phyloP scores from a whole-genome alignment of 2,888 invertebrate species.

The Molanna angustata region DNA sequence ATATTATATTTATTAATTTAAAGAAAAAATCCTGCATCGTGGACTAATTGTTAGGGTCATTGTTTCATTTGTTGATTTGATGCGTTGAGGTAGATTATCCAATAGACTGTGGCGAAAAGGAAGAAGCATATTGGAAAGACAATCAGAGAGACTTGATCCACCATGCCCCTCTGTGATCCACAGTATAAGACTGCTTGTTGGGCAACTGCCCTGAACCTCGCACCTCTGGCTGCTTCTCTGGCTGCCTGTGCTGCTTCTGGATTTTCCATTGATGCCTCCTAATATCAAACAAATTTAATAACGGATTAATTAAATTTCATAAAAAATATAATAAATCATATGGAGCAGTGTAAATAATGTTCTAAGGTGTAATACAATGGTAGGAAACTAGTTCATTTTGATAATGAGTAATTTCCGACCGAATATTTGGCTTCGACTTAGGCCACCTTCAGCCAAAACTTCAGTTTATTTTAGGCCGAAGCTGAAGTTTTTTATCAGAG shows the following conservation, averaged over 20 bases:
- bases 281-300: too few species aligned
- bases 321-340: too few species aligned
- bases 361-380: too few species aligned
- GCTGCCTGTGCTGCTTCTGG: conserved; percentile 27
- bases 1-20: too few species aligned
- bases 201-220: conserved; percentile 44
- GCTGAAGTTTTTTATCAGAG: too few species aligned
- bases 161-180: conserved; percentile 59
- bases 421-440: too few species aligned
- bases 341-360: too few species aligned
- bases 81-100: conserved; percentile 61
- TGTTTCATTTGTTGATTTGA: conserved; percentile 39
- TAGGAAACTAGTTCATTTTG: too few species aligned
- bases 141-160: conserved; percentile 60
- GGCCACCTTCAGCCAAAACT: too few species aligned
- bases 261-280: conserved; percentile 27
- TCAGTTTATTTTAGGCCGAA: too few species aligned
- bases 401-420: too few species aligned
- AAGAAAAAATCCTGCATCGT: conserved; percentile 24
- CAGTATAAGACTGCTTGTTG: conserved; percentile 60
- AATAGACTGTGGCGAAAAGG: conserved; percentile 58
- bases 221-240: conserved; percentile 28
- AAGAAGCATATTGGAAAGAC: conserved; percentile 58
- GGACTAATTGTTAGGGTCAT: conserved; percentile 32
- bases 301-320: too few species aligned